phyloP scores from a whole-genome alignment of 2,797 vertebrate species.

The Molossus molossus region DNA sequence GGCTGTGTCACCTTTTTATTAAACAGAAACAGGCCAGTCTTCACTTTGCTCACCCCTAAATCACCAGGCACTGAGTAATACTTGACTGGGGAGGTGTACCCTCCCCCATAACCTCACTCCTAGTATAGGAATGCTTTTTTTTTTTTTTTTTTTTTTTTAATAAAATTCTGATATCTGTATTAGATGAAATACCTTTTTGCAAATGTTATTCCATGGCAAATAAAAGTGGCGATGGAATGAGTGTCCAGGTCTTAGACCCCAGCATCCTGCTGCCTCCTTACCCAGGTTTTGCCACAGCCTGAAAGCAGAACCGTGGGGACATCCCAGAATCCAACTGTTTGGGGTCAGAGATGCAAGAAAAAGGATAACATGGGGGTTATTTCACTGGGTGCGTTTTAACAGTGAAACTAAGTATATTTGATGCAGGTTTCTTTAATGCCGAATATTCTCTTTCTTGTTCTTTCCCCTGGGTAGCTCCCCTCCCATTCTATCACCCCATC shows the following conservation, averaged over 20 bases:
- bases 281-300: rapidly evolving
- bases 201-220: neutral
- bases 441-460: neutral
- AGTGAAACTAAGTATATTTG: neutral
- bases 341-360: neutral
- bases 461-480: slow-evolving; percentile 92
- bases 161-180: neutral
- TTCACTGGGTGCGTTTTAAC: neutral
- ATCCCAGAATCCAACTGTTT: neutral
- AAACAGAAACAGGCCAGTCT: neutral
- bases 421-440: neutral
- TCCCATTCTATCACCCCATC: slow-evolving; percentile 97
- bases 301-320: neutral
- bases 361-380: neutral
- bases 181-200: neutral
- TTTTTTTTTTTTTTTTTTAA: neutral
- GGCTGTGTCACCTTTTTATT: neutral
- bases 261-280: neutral
- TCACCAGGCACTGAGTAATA: neutral
- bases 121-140: neutral
- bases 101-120: neutral
- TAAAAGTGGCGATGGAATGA: neutral
- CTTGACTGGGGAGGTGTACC: neutral
- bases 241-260: neutral
- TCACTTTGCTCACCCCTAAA: neutral